Evolutionary conservation across 2,113 vertebrate genomes (phyloP).

Genomic region (Oreamnos americanus): DNA sequence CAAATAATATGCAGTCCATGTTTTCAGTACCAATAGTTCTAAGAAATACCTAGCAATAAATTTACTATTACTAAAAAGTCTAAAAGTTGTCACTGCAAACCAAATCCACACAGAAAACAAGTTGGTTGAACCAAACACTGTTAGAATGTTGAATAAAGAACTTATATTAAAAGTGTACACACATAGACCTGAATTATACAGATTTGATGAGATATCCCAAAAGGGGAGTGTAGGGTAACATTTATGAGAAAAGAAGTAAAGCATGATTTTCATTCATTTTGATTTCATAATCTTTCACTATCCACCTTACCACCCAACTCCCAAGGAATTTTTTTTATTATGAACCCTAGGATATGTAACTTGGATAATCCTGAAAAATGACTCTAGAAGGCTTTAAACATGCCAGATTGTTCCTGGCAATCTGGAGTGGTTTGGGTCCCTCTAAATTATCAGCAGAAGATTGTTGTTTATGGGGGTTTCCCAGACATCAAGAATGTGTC

Average conservation of each 20-base stretch:
- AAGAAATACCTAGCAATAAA: background rate
- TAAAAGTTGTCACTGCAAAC: background rate
- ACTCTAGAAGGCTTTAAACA: background rate
- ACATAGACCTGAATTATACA: background rate
- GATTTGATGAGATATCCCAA: background rate
- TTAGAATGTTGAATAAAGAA: slow-evolving; percentile 1
- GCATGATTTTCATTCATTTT: slow-evolving; percentile 2
- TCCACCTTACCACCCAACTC: background rate
- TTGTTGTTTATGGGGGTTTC: background rate
- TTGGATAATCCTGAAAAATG: background rate
- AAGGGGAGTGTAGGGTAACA: background rate
- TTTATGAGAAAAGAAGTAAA: slow-evolving; percentile 6
- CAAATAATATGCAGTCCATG: background rate
- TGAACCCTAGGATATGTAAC: background rate
- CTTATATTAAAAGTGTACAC: background rate
- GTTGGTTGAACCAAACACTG: background rate
- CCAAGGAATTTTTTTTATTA: background rate
- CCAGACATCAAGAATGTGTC: background rate
- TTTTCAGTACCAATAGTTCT: background rate
- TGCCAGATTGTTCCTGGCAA: background rate
- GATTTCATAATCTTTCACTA: background rate
- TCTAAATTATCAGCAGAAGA: background rate
- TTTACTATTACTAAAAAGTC: background rate
- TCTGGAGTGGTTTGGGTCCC: background rate
- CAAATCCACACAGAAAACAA: background rate